Evolutionary conservation across 23 tunicate genomes (phyloP).

Genomic region (Diplosoma virens): DNA sequence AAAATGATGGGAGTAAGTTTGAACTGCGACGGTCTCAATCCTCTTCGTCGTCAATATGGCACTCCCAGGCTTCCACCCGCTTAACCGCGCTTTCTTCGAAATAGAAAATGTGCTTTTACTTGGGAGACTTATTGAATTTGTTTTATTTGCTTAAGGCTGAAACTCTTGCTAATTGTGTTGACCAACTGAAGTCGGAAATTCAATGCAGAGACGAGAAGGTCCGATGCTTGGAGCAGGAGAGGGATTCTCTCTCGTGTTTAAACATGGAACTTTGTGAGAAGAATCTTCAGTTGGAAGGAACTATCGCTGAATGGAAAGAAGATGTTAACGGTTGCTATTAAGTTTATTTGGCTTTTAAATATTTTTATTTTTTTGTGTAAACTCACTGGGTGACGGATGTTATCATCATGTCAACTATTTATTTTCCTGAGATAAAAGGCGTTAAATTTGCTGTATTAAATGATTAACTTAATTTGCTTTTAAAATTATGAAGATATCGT

Average conservation of each 20-base stretch:
- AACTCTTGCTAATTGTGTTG: background rate
- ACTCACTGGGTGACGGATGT: background rate
- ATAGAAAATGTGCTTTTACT: no score
- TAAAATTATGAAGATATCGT: no score
- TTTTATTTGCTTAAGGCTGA: background rate
- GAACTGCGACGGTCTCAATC: no score
- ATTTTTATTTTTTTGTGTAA: background rate
- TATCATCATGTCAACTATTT: background rate
- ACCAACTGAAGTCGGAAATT: background rate
- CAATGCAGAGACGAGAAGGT: background rate
- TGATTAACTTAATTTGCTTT: no score
- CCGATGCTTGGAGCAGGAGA: conserved; percentile 32
- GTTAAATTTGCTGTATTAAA: no score
- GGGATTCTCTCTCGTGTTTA: conserved; percentile 28
- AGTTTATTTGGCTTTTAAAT: background rate
- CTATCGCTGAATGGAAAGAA: conserved; percentile 55
- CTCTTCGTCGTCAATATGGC: no score
- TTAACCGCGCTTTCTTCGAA: no score
- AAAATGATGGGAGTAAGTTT: no score
- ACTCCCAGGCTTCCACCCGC: no score
- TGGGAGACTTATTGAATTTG: no score
- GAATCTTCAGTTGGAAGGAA: conserved; percentile 46
- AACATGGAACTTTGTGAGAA: conserved; percentile 42
- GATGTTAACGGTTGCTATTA: conserved; percentile 59
- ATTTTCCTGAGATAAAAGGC: background rate